These are phyloP conservation scores for Drosophila arizonae DNA, from an alignment of 1,140 invertebrate genomes.

Conservation along the genomic window DNA sequence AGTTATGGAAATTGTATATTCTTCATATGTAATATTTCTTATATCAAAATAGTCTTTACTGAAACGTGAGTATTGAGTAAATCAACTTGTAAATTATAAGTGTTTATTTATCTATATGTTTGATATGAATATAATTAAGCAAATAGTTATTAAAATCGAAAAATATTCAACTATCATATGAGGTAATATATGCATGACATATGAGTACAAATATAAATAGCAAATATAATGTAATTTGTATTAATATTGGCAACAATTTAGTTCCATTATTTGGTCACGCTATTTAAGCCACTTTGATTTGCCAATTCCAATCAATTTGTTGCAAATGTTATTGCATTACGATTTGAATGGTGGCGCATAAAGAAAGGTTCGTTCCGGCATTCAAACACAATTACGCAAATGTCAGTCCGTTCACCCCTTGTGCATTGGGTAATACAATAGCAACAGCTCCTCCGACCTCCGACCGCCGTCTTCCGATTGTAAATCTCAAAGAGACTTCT, in stretches of 20 bases:
- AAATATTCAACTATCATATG: no score
- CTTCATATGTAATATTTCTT: no score
- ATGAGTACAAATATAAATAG: not conserved
- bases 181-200: no score
- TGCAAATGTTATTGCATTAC: not conserved
- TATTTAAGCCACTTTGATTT: not conserved
- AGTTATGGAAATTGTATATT: no score
- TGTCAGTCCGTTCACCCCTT: slow-evolving; percentile 69
- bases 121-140: no score
- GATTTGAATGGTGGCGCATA: slow-evolving; percentile 11
- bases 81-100: no score
- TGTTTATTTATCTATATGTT: no score
- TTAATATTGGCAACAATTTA: not conserved
- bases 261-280: not conserved
- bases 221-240: not conserved
- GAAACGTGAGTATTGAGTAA: no score
- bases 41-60: no score
- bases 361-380: slow-evolving; percentile 59
- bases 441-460: slow-evolving; percentile 8
- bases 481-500: no score
- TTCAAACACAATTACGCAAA: slow-evolving; percentile 72
- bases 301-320: slow-evolving; percentile 3
- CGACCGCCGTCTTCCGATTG: slow-evolving; percentile 4
- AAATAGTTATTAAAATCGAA: no score
- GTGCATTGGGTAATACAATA: slow-evolving; percentile 30